These are phyloP conservation scores for Conops quadrifasciatus DNA, from an alignment of 2,888 invertebrate species.

Conservation along the genomic window DNA sequence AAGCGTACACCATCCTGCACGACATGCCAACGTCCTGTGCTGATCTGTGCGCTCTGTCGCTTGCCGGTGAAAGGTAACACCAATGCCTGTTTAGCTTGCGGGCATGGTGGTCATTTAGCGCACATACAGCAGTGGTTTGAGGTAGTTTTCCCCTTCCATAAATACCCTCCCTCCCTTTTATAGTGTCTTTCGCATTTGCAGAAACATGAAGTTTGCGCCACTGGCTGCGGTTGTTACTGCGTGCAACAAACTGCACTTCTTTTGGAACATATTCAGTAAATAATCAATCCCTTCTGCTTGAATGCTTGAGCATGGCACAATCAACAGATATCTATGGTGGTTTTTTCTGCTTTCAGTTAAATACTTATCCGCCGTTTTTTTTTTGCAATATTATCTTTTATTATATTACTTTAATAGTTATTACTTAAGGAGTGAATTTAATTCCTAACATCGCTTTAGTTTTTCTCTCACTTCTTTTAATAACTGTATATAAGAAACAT, in stretches of 20 bases:
- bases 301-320: too few species aligned
- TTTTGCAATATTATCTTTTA: slow-evolving; percentile 21
- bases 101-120: slow-evolving; percentile 89
- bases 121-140: slow-evolving; percentile 87
- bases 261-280: slow-evolving; percentile 47
- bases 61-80: slow-evolving; percentile 85
- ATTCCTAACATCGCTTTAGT: slow-evolving; percentile 15
- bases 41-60: slow-evolving; percentile 86
- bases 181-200: slow-evolving; percentile 54
- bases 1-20: slow-evolving; percentile 76
- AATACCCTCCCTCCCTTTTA: background rate
- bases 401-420: slow-evolving; percentile 8
- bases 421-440: slow-evolving; percentile 21
- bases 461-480: slow-evolving; percentile 1
- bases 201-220: slow-evolving; percentile 81
- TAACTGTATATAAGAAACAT: background rate
- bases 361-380: too few species aligned
- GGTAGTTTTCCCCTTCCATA: slow-evolving; percentile 46
- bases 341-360: too few species aligned
- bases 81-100: slow-evolving; percentile 87
- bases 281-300: too few species aligned
- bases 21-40: slow-evolving; percentile 76
- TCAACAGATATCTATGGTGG: too few species aligned
- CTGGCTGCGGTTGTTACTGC: slow-evolving; percentile 93
- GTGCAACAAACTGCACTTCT: slow-evolving; percentile 72